These are phyloP conservation scores for Trachelus tabidus DNA, from an alignment of 2,888 invertebrate genomes.

Conservation along the genomic window DNA sequence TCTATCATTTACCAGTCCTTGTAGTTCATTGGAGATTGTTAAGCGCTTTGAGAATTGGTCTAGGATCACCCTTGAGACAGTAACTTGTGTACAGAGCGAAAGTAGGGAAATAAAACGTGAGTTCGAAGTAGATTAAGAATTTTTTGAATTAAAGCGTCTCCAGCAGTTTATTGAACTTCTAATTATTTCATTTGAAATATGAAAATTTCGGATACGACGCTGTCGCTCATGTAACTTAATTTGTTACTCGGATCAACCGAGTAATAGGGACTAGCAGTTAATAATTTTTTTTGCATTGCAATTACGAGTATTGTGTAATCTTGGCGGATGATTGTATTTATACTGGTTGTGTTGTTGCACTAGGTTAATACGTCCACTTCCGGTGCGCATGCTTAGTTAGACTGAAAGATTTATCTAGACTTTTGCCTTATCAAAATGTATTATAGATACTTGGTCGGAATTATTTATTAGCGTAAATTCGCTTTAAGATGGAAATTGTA, in stretches of 20 bases:
- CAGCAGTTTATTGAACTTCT: neutral
- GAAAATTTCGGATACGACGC: neutral
- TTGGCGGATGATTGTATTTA: neutral
- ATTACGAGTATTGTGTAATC: neutral
- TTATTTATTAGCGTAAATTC: neutral
- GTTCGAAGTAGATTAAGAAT: too few species aligned
- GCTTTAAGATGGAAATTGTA: neutral
- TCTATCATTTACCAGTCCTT: neutral
- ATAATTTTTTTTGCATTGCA: neutral
- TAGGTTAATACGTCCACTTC: neutral
- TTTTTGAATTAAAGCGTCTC: neutral
- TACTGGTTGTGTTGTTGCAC: neutral
- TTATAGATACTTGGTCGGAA: neutral
- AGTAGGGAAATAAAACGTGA: too few species aligned
- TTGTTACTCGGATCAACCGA: neutral
- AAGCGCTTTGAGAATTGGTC: neutral
- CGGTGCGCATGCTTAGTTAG: neutral
- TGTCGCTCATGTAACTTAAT: neutral
- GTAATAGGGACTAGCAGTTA: neutral
- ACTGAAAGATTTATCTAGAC: conserved; percentile 1
- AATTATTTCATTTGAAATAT: neutral
- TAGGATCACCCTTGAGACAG: neutral
- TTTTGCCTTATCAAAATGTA: conserved; percentile 4
- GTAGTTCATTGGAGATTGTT: neutral
- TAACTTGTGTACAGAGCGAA: too few species aligned